These are phyloP conservation scores for Yponomeuta sedellus DNA, from an alignment of 2,888 invertebrate genomes.

Conservation along the genomic window DNA sequence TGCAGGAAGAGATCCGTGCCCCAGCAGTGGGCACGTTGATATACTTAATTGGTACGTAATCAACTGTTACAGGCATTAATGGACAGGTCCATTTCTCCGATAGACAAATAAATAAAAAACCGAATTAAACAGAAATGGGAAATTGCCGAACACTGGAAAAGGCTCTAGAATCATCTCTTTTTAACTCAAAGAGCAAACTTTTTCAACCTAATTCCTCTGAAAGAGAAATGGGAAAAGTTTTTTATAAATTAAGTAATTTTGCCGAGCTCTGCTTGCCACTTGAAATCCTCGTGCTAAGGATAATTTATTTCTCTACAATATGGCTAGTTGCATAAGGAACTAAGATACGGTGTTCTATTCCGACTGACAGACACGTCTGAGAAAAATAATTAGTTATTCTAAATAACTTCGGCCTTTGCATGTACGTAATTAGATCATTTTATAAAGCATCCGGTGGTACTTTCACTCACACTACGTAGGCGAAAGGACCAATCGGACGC, in stretches of 20 bases:
- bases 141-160: not conserved
- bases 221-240: conserved; percentile 9
- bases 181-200: not conserved
- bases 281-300: not conserved
- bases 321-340: not conserved
- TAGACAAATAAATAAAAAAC: not conserved
- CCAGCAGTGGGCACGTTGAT: too few relatives aligned
- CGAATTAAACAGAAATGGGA: not conserved
- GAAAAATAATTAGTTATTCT: too few relatives aligned
- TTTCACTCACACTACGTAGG: too few relatives aligned
- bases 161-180: not conserved
- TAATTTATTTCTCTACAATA: conserved; percentile 2
- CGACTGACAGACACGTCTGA: not conserved
- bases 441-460: too few relatives aligned
- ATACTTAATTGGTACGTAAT: too few relatives aligned
- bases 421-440: too few relatives aligned
- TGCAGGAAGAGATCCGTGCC: too few relatives aligned
- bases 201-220: conserved; percentile 4
- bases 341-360: not conserved
- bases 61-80: too few relatives aligned
- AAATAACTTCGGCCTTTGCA: too few relatives aligned
- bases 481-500: too few relatives aligned
- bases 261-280: not conserved
- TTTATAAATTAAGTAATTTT: conserved; percentile 8
- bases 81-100: too few relatives aligned